Conservation (phyloP, 2,113 vertebrate genomes). For the Columba janthina region DNA sequence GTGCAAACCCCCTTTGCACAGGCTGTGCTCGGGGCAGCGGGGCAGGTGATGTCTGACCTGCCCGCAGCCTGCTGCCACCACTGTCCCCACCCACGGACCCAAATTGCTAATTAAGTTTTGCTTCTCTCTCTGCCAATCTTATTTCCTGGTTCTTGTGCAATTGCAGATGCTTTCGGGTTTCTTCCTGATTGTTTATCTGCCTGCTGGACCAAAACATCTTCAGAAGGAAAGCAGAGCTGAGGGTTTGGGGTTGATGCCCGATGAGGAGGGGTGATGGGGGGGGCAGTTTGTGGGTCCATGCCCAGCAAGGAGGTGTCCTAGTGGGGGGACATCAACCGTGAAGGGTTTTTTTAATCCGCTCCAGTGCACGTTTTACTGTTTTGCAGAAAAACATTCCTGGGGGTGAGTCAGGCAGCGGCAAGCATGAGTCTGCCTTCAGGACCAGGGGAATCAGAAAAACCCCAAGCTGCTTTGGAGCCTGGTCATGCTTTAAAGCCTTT, state of each 20-base stretch:
- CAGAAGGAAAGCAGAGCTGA: not conserved
- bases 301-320: not conserved
- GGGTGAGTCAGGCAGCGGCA: constrained; percentile 1
- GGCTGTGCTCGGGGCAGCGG: not conserved
- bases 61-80: not conserved
- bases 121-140: constrained; percentile 5
- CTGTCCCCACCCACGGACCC: constrained; percentile 6
- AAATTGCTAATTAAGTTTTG: not conserved
- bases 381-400: constrained; percentile 7
- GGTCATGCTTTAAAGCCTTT: not conserved
- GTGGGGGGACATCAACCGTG: accelerated
- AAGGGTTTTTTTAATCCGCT: not conserved
- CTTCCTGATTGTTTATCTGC: not conserved
- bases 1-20: accelerated
- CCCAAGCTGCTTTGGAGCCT: not conserved
- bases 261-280: not conserved
- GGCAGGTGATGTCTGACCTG: not conserved
- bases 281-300: no score
- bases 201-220: not conserved
- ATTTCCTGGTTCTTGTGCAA: constrained; percentile 67
- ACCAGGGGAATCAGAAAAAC: not conserved
- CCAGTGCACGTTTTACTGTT: not conserved
- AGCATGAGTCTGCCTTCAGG: not conserved
- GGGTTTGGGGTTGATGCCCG: not conserved
- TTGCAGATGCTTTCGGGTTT: not conserved